Evolutionary conservation across 2,797 vertebrate genomes (phyloP).

Genomic region (Delichon dasypus): DNA sequence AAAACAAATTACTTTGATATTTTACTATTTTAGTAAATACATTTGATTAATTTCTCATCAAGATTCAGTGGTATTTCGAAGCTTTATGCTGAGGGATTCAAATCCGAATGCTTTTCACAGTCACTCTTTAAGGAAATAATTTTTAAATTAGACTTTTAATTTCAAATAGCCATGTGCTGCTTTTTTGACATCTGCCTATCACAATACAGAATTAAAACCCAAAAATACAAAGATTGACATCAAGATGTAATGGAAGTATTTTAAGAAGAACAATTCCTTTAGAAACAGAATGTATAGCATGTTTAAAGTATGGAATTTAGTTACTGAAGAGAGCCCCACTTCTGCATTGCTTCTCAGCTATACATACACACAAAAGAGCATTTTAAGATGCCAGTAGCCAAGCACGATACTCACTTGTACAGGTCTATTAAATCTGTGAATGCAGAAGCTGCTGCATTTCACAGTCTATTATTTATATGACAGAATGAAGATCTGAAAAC

Average conservation of each 20-base stretch:
- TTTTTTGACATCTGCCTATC: not conserved
- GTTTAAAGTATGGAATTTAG: not conserved
- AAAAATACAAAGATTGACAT: not conserved
- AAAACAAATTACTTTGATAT: not conserved
- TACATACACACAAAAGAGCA: not conserved
- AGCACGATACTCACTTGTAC: slow-evolving; percentile 27
- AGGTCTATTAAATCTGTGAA: slow-evolving; percentile 54
- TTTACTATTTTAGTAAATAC: not conserved
- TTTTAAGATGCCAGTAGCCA: slow-evolving; percentile 20
- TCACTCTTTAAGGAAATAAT: not conserved
- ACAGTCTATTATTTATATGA: slow-evolving; percentile 71
- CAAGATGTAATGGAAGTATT: slow-evolving; percentile 38
- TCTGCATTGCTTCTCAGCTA: not conserved
- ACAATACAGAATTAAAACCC: not conserved
- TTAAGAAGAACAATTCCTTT: slow-evolving; percentile 39
- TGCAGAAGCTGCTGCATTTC: slow-evolving; percentile 55
- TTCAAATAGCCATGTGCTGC: not conserved
- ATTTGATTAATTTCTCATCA: not conserved
- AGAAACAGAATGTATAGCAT: slow-evolving; percentile 2
- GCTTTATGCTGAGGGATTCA: not conserved
- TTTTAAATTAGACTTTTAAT: not conserved
- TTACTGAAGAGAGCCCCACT: not conserved
- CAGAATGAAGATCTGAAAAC: slow-evolving; percentile 71
- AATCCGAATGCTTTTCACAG: not conserved
- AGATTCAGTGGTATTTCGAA: not conserved